Base-by-base conservation (phyloP, 2,113 vertebrate species). In the Amblyornis subalaris region DNA sequence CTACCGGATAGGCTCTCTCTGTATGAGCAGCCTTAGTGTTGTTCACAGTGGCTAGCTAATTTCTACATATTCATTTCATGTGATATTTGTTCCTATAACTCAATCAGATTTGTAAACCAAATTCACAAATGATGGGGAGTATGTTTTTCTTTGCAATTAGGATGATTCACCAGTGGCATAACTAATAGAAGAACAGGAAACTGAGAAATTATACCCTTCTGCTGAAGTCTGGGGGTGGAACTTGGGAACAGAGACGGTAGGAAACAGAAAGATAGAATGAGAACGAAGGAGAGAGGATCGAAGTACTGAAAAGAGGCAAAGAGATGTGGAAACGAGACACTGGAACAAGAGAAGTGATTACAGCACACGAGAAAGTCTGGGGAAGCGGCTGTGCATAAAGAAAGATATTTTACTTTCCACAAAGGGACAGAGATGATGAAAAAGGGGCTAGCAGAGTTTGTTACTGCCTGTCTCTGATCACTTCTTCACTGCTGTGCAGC, bases 41-140 rank as follows among this genome's bases (percentile, higher is more conserved):
- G 67, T 13, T 80, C 36, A 35, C 25, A 47, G 60, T 26, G 74
- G 67, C 82, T 73, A 74, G 48, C 44, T 85, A 57, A 92, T 87
- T 44, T 67, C 82, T 91, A 3, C 67, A 17, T 12, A 84, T 66
- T 96, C 89, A 74, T 74, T 86, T 76, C 21, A 3, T 55, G 67
- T 36, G 62, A 55, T 83, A 44, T 88, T 83, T 95, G 69, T 87
- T 88, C 74, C 74, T 79, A 57, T 74, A 62, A 23, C 45, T 93
- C 90, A 35, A 64, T 77, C 67, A 45, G 67, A 91, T 92, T 88
- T 95, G 94, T 91, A 85, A 94, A 82, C 75, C 89, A 96, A 96
- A 96, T 91, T 85, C 57, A 77, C 72, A 88, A 84, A 94, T 95
- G 75, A 90, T 60, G 45, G 61, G 83, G 87, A 88, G 23, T 40